Evolutionary conservation across 2,797 vertebrate genomes (phyloP), one percentile per base, ranked within the genome.

Genomic region (Anguilla anguilla): DNA sequence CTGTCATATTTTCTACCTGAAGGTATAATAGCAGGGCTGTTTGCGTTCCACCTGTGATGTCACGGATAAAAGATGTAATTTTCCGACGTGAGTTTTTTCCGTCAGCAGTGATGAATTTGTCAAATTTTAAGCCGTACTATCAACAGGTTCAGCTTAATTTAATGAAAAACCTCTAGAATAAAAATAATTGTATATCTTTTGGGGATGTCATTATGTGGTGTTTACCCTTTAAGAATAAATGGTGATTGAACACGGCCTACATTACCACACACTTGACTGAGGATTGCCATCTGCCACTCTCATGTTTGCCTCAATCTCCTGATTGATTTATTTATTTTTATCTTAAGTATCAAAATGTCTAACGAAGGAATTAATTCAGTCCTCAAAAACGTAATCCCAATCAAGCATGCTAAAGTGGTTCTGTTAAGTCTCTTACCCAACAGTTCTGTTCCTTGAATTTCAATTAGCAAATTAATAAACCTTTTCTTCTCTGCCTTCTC

Each of bases 381-480:
- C 15, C 79, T 91, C 72, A 31, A 25, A 90, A 89, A 64, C 85
- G 86, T 46, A 51, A 86, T 85, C 49, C 81, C 87, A 85, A 88
- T 92, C 89, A 90, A 85, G 39, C 22, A 46, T 89, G 89, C 55
- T 86, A 92, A 92, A 91, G 77, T 79, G 77, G 84, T 51, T 85
- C 43, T 43, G 31, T 86, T 87, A 86, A 86, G 91, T 92, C 91
- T 89, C 90, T 91, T 92, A 86, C 85, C 89, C 19, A 82, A 88
- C 84, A 84, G 35, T 88, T 87, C 83, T 57, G 83, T 83, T 89
- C 81, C 91, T 93, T 92, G 93, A 85, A 95, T 94, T 92, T 94
- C 92, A 91, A 95, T 94, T 93, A 91, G 88, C 87, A 94, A 92
- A 94, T 93, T 90, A 93, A 94, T 93, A 91, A 92, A 91, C 86